Percentiles rank a stretch among this genome's conserved stretches.
Evolutionary conservation across 2,797 vertebrate genomes (phyloP).

Genomic region (Trachurus trachurus): DNA sequence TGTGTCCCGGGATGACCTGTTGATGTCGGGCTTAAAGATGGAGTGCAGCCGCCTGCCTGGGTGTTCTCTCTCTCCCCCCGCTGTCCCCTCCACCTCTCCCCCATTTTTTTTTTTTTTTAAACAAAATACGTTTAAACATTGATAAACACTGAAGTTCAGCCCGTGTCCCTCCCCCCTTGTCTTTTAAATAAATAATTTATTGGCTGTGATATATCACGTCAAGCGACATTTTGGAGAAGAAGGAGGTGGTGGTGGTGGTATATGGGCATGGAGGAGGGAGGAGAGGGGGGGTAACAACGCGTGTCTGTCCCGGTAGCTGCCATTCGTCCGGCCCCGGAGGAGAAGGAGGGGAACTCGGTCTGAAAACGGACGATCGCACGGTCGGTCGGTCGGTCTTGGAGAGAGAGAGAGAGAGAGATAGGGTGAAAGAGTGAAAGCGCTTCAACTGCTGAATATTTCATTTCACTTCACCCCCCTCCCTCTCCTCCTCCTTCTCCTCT

Average conservation of each 20-base stretch:
- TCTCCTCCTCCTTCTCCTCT: too few species aligned
- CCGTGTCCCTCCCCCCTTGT: too few species aligned
- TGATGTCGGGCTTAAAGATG: constrained; percentile 84
- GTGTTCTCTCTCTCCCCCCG: constrained; percentile 46
- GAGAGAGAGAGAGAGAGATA: too few species aligned
- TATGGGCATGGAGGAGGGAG: too few species aligned
- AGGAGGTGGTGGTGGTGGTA: too few species aligned
- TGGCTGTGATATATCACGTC: constrained; percentile 43
- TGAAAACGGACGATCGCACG: constrained; percentile 60
- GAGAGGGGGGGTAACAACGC: constrained; percentile 17
- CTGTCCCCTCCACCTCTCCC: constrained; percentile 9
- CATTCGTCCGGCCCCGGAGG: constrained; percentile 59
- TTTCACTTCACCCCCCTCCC: constrained; percentile 10
- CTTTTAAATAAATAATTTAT: constrained; percentile 55
- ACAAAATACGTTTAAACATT: neutral
- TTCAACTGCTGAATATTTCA: constrained; percentile 72
- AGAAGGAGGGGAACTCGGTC: constrained; percentile 61
- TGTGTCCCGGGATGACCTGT: constrained; percentile 90
- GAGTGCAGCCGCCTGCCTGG: constrained; percentile 49
- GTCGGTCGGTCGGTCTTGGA: too few species aligned
- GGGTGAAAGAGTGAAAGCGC: neutral
- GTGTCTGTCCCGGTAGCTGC: constrained; percentile 71
- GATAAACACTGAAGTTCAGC: constrained; percentile 4
- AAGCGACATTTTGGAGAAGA: constrained; percentile 65
- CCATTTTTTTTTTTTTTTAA: too few species aligned